Percentiles rank a stretch among this genome's conserved stretches.
These are phyloP conservation scores for Casuarius casuarius DNA, from an alignment of 2,113 vertebrate genomes.

Conservation along the genomic window DNA sequence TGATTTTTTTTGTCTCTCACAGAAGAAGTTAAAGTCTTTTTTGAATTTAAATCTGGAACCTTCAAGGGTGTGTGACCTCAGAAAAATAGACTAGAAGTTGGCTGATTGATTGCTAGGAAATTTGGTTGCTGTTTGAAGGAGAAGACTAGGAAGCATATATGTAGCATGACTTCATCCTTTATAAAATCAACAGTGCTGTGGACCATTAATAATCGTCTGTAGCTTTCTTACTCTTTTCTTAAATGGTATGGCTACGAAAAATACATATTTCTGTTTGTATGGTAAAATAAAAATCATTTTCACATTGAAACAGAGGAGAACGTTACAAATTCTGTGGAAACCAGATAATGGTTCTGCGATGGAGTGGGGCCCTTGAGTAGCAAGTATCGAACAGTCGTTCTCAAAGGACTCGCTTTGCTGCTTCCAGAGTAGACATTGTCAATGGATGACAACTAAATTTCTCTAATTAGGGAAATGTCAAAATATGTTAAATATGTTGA, in stretches of 20 bases:
- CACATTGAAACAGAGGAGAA: background rate
- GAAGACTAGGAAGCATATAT: no score
- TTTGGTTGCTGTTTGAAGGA: background rate
- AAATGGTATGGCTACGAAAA: background rate
- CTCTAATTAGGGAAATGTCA: background rate
- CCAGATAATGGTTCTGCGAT: background rate
- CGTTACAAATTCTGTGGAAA: background rate
- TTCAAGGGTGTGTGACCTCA: background rate
- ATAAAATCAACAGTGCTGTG: background rate
- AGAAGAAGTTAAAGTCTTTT: background rate
- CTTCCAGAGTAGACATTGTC: background rate
- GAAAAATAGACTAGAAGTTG: background rate
- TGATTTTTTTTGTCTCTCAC: background rate
- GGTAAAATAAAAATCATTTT: background rate
- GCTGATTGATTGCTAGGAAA: background rate
- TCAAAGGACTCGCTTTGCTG: background rate
- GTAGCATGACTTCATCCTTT: background rate
- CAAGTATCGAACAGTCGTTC: background rate
- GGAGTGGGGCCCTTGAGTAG: background rate
- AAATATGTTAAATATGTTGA: background rate
- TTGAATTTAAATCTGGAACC: background rate
- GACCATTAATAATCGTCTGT: background rate
- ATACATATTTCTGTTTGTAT: background rate
- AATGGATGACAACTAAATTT: background rate
- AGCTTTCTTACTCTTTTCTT: background rate